A percentile compares a stretch with the other conserved stretches of the same genome.
Evolutionary conservation across 2,113 vertebrate genomes (phyloP).

Genomic region (Elephas maximus): DNA sequence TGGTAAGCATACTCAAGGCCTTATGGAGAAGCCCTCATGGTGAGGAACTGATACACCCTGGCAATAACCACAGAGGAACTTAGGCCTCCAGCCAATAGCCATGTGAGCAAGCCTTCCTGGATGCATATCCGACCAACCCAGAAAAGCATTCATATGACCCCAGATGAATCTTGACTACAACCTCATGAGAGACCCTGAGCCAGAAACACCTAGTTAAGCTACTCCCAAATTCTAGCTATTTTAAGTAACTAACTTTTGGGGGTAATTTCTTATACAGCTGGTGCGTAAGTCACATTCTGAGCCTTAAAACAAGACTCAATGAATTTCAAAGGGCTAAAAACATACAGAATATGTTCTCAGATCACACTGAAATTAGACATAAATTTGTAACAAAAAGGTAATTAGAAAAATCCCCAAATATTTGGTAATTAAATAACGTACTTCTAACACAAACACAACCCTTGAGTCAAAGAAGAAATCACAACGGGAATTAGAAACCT

Average conservation of each 20-base stretch:
- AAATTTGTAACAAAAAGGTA: background rate
- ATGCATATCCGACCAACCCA: background rate
- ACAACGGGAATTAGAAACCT: background rate
- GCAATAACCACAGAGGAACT: background rate
- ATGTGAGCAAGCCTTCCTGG: background rate
- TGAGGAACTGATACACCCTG: background rate
- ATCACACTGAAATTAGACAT: background rate
- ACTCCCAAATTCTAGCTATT: background rate
- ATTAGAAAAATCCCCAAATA: background rate
- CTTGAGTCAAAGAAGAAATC: background rate
- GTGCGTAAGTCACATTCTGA: background rate
- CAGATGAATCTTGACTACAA: background rate
- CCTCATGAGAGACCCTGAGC: background rate
- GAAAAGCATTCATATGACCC: background rate
- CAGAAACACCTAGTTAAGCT: background rate
- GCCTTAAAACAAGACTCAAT: background rate
- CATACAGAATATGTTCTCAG: background rate
- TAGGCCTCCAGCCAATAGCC: background rate
- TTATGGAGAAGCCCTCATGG: background rate
- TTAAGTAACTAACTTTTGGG: background rate
- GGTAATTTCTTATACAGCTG: background rate
- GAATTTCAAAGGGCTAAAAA: background rate
- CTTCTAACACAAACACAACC: background rate
- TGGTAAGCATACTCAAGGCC: background rate
- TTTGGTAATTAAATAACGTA: background rate